Evolutionary conservation across 2,113 vertebrate species (phyloP), one percentile per base, ranked within the genome.

Genomic region (Nicator chloris): DNA sequence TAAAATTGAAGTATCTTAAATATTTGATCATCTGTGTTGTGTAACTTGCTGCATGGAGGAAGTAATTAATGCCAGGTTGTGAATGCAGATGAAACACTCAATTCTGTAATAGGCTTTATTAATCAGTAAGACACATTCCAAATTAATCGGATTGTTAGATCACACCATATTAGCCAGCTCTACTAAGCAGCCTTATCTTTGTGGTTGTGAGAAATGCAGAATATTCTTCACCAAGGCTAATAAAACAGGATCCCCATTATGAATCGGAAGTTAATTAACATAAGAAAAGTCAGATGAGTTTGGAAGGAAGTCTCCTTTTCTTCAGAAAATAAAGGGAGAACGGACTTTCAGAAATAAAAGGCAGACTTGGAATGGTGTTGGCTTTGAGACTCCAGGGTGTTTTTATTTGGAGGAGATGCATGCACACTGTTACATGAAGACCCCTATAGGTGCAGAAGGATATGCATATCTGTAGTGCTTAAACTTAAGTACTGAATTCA

Each of bases 141-240:
- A 88, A 88, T 83, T 91, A 96, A 95, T 93, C 91, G 70, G 73
- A 80, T 81, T 95, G 78, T 77, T 94, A 86, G 64, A 73, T 93
- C 3, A 2, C 37, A 57, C 47, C 35, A 17, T 66, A 65, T 80
- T 77, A 68, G 35, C 33, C 78, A 78, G 64, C 50, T 86, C 35
- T 59, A 28, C 75, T 76, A 90, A 94, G 87, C 71, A 77, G 30
- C 33, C 40, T 85, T 85, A 72, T 79, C 51, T 50, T 70, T 64
- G 35, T 9, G 16, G 11, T 30, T 54, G 15, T 33, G 75, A 91
- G 50, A 93, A 94, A 82, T 21, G 26, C n/a, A 47, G 50, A 50
- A n/a, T 76, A 33, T 45, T 89, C 39, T 76, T 91, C 27, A 63
- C n/a, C 22, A 54, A 77, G 44, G 19, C 47, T 65, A 82, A 72